Base-by-base conservation (phyloP, 2,797 vertebrate species). In the Lagocephalus sceleratus region DNA sequence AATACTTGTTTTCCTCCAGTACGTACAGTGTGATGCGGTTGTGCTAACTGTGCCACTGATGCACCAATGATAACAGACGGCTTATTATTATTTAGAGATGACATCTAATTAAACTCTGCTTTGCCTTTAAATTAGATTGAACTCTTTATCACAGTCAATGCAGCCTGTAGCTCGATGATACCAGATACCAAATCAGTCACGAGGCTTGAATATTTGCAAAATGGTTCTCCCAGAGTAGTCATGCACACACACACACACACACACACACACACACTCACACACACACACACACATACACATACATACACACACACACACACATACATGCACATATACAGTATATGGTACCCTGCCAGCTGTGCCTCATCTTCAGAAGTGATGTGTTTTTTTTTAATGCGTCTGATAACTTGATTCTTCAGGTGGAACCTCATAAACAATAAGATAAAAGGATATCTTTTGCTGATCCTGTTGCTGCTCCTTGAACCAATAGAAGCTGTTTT, bases 1-100 rank as follows among this genome's bases (percentile, higher is more conserved):
- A 67, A 76, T 82, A 69, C 78, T 82, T 82, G 78, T 85, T 85
- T 85, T 76, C 58, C 61, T 70, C 29, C 52, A 35, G 57, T 55
- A 57, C 66, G 68, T 58, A 78, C 63, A 64, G 68, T 69, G 10
- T 50, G 58, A 60, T 38, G 51, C 26, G 52, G 41, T 46, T 22
- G 50, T 53, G 47, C 62, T 71, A 59, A 69, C 67, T 47, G 51
- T 48, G 59, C 66, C 71, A 53, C 67, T 49, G 81, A 82, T 75
- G 63, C 68, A 38, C 63, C 42, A 19, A 47, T 54, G 61, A 73
- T 75, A 76, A 65, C 39, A 17, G 49, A 1, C 52, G 47, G 51
- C 50, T 57, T 73, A 71, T 79, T 57, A 52, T 62, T 57, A 51
- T 62, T 58, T 19, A 39, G 59, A 82, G 72, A 64, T 55, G 42